Percentiles rank a stretch among this genome's conserved stretches.
phyloP scores from a whole-genome alignment of 2,797 vertebrate genomes.

The Mus minutoides region DNA sequence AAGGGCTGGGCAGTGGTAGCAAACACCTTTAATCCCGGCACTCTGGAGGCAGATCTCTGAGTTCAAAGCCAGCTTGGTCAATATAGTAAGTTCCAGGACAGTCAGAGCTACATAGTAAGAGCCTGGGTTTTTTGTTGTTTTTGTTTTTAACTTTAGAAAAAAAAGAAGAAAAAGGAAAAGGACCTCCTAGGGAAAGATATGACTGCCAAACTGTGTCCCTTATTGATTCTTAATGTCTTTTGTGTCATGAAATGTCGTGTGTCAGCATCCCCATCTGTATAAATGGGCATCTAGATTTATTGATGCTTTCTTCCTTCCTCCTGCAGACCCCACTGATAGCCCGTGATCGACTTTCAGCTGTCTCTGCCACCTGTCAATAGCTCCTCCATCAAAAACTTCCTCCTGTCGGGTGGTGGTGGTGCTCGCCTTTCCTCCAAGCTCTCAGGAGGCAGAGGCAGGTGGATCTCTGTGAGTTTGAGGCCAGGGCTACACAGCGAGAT shows the following conservation, averaged over 20 bases:
- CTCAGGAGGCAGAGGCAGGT: background rate
- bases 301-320: slow-evolving; percentile 60
- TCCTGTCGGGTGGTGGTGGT: background rate
- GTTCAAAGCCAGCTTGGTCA: background rate
- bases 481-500: background rate
- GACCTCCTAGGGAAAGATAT: background rate
- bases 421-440: background rate
- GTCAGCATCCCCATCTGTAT: slow-evolving; percentile 39
- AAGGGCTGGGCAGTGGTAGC: background rate
- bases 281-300: slow-evolving; percentile 50
- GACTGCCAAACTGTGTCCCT: slow-evolving; percentile 30
- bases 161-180: background rate
- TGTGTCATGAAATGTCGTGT: background rate
- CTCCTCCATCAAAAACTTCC: slow-evolving; percentile 16
- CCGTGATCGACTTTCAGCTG: slow-evolving; percentile 12
- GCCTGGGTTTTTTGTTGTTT: no score
- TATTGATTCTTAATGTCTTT: slow-evolving; percentile 36
- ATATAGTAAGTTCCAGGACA: background rate
- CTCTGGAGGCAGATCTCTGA: background rate
- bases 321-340: slow-evolving; percentile 78
- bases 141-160: background rate
- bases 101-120: background rate
- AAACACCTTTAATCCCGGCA: background rate
- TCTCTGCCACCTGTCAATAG: slow-evolving; percentile 50
- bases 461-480: background rate